Evolutionary conservation across 2,113 vertebrate species (phyloP).

Genomic region (Alosa alosa): DNA sequence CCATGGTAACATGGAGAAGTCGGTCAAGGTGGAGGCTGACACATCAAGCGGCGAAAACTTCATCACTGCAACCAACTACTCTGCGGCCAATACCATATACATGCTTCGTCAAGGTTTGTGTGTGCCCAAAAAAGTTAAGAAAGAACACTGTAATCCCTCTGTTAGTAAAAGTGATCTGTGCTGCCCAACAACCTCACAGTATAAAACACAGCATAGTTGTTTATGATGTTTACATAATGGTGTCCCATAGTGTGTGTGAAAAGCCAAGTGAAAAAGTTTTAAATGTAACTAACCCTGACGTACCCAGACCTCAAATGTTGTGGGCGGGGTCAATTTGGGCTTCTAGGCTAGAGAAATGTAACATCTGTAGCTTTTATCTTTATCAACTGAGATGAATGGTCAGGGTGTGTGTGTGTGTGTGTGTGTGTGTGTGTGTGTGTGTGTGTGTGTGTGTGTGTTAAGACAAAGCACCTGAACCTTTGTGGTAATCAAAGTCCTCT

Average conservation of each 20-base stretch:
- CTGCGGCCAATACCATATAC: constrained; percentile 82
- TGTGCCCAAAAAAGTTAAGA: neutral
- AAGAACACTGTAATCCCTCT: neutral
- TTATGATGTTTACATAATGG: neutral
- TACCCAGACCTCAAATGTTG: too few relatives aligned
- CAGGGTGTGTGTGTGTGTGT: constrained; percentile 15
- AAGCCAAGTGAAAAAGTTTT: too few relatives aligned
- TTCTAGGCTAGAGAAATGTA: too few relatives aligned
- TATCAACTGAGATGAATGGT: too few relatives aligned
- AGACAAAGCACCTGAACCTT: neutral
- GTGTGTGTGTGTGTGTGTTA: neutral
- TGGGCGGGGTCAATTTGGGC: too few relatives aligned
- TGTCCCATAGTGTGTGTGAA: too few relatives aligned
- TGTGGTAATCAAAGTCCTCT: neutral
- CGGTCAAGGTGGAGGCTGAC: constrained; percentile 77
- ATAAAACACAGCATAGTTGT: neutral
- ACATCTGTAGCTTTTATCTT: too few relatives aligned
- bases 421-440: constrained; percentile 17
- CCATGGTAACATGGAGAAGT: constrained; percentile 80
- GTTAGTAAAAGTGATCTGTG: neutral
- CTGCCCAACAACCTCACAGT: neutral
- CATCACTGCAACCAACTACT: constrained; percentile 81
- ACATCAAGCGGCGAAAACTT: constrained; percentile 84
- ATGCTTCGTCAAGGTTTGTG: constrained; percentile 81
- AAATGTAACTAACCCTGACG: too few relatives aligned